Evolutionary conservation across 1,140 invertebrate genomes (phyloP), one percentile per base, ranked within the genome.

Genomic region (Brachystomella parvula): DNA sequence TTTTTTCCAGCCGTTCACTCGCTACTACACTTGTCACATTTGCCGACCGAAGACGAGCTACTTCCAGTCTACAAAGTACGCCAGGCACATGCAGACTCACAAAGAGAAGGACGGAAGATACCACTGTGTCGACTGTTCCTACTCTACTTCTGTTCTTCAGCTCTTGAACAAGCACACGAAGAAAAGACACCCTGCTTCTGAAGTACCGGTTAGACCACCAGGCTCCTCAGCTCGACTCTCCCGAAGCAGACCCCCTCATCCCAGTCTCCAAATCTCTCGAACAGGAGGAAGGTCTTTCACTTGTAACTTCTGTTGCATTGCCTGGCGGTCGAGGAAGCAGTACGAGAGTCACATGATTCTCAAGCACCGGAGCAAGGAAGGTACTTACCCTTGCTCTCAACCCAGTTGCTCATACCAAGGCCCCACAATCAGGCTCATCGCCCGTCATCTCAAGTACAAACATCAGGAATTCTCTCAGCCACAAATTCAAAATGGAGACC

Each of bases 141-240:
- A 53, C 49, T 15, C 3, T 26, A 15, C 49, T 24, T 26, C 49
- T 9, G 12, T 24, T 6, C 9, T 53, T 24, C 49, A 53, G 24
- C 49, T 53, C 9, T 53, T 53, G 12, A 53, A 53, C 21, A 53
- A 53, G 49, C 49, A 53, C 24, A 53, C 49, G 15, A 53, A 24
- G 49, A 53, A 53, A 6, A 12, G 49, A 15, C 49, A 53, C 24
- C 6, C 49, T 12, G 9, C 3, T 24, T 53, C 49, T 15, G 6
- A 15, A 53, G 49, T 24, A 12, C 9, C 9, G 49, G 9, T n/a
- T n/a, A 53, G 49, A 12, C 49, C 6, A 19, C 12, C 12, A 17
- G 49, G 21, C 9, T 9, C 21, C 24, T 53, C 49, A 15, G 49
- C n/a, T n/a, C n/a, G n/a, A n/a, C n/a, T n/a, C n/a, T 15, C 6